Evolutionary conservation across 1,140 invertebrate species (phyloP).

Genomic region (Gryllus bimaculatus): DNA sequence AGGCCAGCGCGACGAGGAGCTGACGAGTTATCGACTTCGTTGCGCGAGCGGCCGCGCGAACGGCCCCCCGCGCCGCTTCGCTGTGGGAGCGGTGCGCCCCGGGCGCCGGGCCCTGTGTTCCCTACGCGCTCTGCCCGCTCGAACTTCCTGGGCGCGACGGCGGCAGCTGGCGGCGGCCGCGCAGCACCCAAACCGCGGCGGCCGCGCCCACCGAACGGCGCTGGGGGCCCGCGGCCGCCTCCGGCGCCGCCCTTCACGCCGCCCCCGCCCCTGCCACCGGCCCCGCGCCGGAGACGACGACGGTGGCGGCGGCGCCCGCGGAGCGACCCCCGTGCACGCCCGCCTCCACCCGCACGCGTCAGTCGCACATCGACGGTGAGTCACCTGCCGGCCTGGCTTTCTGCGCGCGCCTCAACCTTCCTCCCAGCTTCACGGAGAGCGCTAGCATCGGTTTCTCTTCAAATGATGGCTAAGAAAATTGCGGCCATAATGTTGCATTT

Average conservation of each 20-base stretch:
- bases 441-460: too few species aligned
- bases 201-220: background rate
- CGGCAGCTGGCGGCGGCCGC: slow-evolving; percentile 19
- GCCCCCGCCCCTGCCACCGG: background rate
- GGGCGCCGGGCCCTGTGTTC: slow-evolving; percentile 35
- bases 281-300: slow-evolving; percentile 11
- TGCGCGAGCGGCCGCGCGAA: slow-evolving; percentile 32
- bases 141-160: slow-evolving; percentile 32
- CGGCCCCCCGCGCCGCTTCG: slow-evolving; percentile 31
- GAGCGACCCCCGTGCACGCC: slow-evolving; percentile 18
- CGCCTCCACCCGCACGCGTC: background rate
- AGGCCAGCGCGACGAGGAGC: slow-evolving; percentile 34
- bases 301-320: slow-evolving; percentile 20
- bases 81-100: slow-evolving; percentile 33
- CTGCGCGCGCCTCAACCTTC: too few species aligned
- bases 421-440: too few species aligned
- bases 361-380: background rate
- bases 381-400: background rate
- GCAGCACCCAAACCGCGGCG: slow-evolving; percentile 20
- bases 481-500: too few species aligned
- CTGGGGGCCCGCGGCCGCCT: background rate
- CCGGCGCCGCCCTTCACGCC: background rate
- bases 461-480: too few species aligned
- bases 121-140: slow-evolving; percentile 37
- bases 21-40: slow-evolving; percentile 43